A percentile compares a stretch with the other conserved stretches of the same genome.
These are phyloP conservation scores for Mermis nigrescens DNA, from an alignment of 2,888 invertebrate species.

Conservation along the genomic window DNA sequence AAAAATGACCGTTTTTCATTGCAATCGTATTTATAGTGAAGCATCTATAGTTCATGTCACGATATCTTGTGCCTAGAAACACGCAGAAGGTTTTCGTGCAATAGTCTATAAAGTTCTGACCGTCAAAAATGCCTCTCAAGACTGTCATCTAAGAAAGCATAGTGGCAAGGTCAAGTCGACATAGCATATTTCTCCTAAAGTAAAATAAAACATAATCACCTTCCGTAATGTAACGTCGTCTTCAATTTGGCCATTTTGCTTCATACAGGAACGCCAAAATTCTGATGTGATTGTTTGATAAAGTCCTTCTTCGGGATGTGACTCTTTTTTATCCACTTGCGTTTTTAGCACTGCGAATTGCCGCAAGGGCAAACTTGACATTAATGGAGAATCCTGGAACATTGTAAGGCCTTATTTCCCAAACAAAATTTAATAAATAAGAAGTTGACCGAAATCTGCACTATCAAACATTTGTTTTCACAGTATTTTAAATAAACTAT, in stretches of 20 bases:
- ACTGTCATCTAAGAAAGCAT: not conserved
- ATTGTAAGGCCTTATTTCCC: not conserved
- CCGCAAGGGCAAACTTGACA: slow-evolving; percentile 27
- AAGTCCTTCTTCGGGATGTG: slow-evolving; percentile 80
- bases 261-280: slow-evolving; percentile 61
- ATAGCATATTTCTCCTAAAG: not conserved
- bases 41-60: too few relatives aligned
- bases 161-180: not conserved
- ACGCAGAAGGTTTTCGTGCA: too few relatives aligned
- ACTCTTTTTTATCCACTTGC: slow-evolving; percentile 64
- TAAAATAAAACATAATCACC: slow-evolving; percentile 32
- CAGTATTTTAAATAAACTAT: too few relatives aligned
- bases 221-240: slow-evolving; percentile 69
- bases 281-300: slow-evolving; percentile 67
- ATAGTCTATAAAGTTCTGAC: too few relatives aligned
- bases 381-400: slow-evolving; percentile 22
- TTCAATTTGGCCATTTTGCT: slow-evolving; percentile 64
- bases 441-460: too few relatives aligned
- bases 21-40: too few relatives aligned
- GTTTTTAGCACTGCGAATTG: slow-evolving; percentile 46
- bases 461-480: too few relatives aligned
- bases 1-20: too few relatives aligned
- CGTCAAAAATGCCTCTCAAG: too few relatives aligned
- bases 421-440: too few relatives aligned
- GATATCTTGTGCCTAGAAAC: too few relatives aligned